These are phyloP conservation scores for Heteromormyrus szaboi DNA, from an alignment of 2,797 vertebrate species.

Conservation along the genomic window DNA sequence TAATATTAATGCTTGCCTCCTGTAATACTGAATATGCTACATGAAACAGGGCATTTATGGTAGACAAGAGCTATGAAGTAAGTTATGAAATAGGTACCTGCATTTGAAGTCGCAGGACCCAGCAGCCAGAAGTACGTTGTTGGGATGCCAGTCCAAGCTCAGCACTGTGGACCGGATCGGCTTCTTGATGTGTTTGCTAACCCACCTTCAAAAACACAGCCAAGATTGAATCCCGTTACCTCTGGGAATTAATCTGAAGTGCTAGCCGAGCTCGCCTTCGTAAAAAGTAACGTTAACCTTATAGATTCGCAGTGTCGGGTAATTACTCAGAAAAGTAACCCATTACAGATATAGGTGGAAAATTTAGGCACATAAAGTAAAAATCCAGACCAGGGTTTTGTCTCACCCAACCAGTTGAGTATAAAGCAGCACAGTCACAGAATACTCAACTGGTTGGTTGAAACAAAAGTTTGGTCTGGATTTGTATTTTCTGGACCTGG, in stretches of 20 bases:
- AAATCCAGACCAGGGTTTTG: not conserved
- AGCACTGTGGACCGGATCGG: constrained; percentile 95
- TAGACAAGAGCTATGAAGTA: not conserved
- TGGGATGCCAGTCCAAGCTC: constrained; percentile 98
- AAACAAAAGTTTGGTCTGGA: not conserved
- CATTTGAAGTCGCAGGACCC: constrained; percentile 98
- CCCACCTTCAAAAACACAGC: constrained; percentile 73
- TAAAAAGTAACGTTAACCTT: not conserved
- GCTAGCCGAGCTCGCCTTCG: not conserved
- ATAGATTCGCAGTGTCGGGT: not conserved
- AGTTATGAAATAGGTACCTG: constrained; percentile 63
- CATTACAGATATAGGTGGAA: not conserved
- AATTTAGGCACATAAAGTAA: not conserved
- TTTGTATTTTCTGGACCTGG: not conserved
- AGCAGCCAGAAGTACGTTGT: constrained; percentile 91
- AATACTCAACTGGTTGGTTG: not conserved
- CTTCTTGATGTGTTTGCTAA: constrained; percentile 99
- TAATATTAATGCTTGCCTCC: not conserved
- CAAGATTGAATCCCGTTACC: not conserved
- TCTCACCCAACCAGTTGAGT: not conserved
- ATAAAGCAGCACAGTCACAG: not conserved
- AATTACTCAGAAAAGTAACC: not conserved
- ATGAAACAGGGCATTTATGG: not conserved
- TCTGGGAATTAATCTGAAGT: not conserved
- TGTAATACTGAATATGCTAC: not conserved